Evolutionary conservation across 2,797 vertebrate genomes (phyloP), one percentile per base, ranked within the genome.

Genomic region (Pampus argenteus): DNA sequence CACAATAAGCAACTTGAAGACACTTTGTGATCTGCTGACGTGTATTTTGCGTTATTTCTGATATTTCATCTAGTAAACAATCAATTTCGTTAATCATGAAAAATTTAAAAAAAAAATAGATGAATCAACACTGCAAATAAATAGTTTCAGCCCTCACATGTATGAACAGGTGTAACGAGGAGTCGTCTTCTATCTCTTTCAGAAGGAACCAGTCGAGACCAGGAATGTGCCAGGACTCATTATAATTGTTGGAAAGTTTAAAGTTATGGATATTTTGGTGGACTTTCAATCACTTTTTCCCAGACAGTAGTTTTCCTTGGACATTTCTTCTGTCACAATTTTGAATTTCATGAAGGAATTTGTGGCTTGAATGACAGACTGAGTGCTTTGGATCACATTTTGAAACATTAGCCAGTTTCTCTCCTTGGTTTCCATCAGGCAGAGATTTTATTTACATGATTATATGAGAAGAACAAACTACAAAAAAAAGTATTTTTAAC

Each of bases 281-380:
- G 66, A 66, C 25, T 59, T 44, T 6, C 3, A n/a, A n/a, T n/a
- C n/a, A 18, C 23, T 67, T 65, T 38, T 31, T 6, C n/a, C 67
- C 14, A 34, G 23, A 47, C 26, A 52, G 28, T 5, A 45, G 57
- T 75, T 79, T 83, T 74, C 11, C 14, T 76, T 75, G 62, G 66
- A 70, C 7, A 49, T 28, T 26, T 50, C 49, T 49, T 55, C 48
- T 13, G 0, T 48, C 4, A 48, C 69, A 74, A 51, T 23, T 31
- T 14, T 74, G 34, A 26, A 20, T 68, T 69, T 49, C 51, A 54
- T 64, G 38, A 50, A 71, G 67, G 23, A 66, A 66, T 45, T 26
- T 58, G 60, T 58, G 70, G 72, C 42, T 75, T 54, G 18, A 58
- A 40, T 20, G 38, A 25, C 9, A 2, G n/a, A n/a, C n/a, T 47